Percentiles rank a stretch among this genome's conserved stretches.
Conservation (phyloP, 2,797 vertebrate species). For the Liparis tanakae region DNA sequence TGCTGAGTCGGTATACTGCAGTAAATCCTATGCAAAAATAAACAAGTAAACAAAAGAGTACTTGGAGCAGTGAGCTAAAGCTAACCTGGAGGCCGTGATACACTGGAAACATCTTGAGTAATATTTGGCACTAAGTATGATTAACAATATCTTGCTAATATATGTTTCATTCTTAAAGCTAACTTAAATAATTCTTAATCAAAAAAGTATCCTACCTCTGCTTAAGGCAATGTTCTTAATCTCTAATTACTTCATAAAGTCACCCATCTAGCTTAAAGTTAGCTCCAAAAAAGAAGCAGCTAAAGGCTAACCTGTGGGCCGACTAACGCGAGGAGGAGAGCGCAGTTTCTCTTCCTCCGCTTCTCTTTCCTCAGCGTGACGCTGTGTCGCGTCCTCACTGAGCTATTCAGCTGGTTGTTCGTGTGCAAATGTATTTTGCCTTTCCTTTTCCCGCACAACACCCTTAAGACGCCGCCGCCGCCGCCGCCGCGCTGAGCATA, state of each 20-base stretch:
- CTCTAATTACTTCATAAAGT: slow-evolving; percentile 54
- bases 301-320: slow-evolving; percentile 43
- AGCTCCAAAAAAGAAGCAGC: slow-evolving; percentile 37
- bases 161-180: slow-evolving; percentile 55
- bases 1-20: slow-evolving; percentile 61
- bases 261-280: slow-evolving; percentile 51
- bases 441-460: slow-evolving; percentile 43
- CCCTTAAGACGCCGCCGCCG: slow-evolving; percentile 54
- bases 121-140: slow-evolving; percentile 71
- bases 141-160: slow-evolving; percentile 51
- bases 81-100: slow-evolving; percentile 62
- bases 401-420: slow-evolving; percentile 67
- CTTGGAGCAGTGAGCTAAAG: slow-evolving; percentile 56
- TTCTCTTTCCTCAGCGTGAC: slow-evolving; percentile 46
- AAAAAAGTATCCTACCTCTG: slow-evolving; percentile 48
- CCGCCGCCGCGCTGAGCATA: slow-evolving; percentile 69
- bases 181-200: slow-evolving; percentile 44
- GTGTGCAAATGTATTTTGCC: slow-evolving; percentile 71
- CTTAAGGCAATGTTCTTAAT: slow-evolving; percentile 64
- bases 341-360: slow-evolving; percentile 30
- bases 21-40: slow-evolving; percentile 47
- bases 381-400: slow-evolving; percentile 44
- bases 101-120: slow-evolving; percentile 59
- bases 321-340: slow-evolving; percentile 38
- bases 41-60: slow-evolving; percentile 50